These are phyloP conservation scores for Capreolus pygargus DNA, from an alignment of 2,113 vertebrate species.

Conservation along the genomic window DNA sequence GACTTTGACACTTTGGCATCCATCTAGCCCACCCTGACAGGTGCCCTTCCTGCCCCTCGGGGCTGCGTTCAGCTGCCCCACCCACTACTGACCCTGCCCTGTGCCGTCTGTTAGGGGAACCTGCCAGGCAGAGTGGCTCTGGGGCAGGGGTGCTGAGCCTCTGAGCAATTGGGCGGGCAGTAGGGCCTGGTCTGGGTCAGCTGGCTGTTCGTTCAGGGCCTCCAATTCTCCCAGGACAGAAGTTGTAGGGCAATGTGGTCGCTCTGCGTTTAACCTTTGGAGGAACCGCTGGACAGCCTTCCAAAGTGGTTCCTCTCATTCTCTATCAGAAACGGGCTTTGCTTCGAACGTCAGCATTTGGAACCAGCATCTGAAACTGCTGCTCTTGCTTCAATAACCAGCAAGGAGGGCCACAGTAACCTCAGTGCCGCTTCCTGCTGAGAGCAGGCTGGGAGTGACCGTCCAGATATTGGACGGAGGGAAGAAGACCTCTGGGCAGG, in stretches of 20 bases:
- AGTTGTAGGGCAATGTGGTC: fast-evolving
- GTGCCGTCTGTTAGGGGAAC: too few relatives aligned
- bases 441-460: fast-evolving
- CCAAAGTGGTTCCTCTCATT: not conserved
- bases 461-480: fast-evolving
- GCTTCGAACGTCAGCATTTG: fast-evolving
- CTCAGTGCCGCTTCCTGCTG: not conserved
- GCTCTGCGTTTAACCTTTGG: fast-evolving
- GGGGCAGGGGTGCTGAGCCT: too few relatives aligned
- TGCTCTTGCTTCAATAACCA: fast-evolving
- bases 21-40: not conserved
- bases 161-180: not conserved
- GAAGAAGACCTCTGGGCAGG: fast-evolving
- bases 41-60: fast-evolving
- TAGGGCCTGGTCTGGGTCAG: not conserved
- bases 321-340: fast-evolving
- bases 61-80: fast-evolving
- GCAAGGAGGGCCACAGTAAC: fast-evolving
- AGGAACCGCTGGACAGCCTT: not conserved
- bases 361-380: fast-evolving
- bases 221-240: not conserved
- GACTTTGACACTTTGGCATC: not conserved
- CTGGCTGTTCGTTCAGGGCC: not conserved
- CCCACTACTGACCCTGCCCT: fast-evolving
- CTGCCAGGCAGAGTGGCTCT: fast-evolving